Evolutionary conservation across 2,888 invertebrate species (phyloP).

Genomic region (Andrena chrysosceles): DNA sequence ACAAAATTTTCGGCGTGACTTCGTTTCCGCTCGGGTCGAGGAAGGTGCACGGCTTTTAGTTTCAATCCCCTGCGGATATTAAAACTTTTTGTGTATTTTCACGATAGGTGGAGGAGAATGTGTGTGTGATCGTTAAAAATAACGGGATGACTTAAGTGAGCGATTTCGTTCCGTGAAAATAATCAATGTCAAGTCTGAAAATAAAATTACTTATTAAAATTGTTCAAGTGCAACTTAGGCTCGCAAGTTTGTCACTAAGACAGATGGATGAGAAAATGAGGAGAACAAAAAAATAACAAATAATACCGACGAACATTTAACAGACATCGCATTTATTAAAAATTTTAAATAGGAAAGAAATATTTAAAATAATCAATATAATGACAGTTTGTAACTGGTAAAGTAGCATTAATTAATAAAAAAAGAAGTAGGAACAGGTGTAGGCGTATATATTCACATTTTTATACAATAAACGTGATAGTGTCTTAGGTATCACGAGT

Average conservation of each 20-base stretch:
- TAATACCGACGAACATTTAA: conserved; percentile 31
- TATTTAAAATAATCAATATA: conserved; percentile 29
- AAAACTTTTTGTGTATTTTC: too few species aligned
- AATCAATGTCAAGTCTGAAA: neutral
- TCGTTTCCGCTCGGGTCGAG: conserved; percentile 1
- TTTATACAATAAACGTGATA: conserved; percentile 52
- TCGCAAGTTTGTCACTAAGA: neutral
- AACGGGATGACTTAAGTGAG: too few species aligned
- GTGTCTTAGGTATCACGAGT: conserved; percentile 46
- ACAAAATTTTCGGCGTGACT: neutral
- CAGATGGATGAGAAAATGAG: neutral
- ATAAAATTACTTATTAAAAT: neutral
- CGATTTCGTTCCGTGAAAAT: neutral
- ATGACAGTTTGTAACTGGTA: conserved; percentile 53
- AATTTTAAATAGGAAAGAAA: conserved; percentile 60
- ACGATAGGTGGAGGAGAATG: too few species aligned
- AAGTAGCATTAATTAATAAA: conserved; percentile 39
- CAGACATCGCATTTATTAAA: conserved; percentile 59
- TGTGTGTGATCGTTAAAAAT: neutral
- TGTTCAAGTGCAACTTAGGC: neutral
- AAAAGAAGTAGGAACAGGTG: conserved; percentile 51
- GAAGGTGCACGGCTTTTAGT: neutral
- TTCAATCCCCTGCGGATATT: neutral
- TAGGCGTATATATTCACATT: conserved; percentile 52
- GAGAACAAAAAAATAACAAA: conserved; percentile 19